phyloP scores from a whole-genome alignment of 2,797 vertebrate genomes.

The Sebastes melanostomus region DNA sequence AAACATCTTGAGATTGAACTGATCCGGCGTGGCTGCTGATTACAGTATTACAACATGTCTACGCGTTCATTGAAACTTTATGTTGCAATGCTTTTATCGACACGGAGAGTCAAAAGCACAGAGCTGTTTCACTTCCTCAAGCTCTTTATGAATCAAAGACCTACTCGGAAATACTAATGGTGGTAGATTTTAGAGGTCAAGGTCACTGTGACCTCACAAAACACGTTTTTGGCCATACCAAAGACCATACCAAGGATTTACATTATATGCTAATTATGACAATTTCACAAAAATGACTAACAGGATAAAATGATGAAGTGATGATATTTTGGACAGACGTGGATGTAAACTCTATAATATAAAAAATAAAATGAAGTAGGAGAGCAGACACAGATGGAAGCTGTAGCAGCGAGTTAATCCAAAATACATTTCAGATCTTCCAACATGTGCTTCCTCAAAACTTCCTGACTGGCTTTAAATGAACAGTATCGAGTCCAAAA shows the following conservation, averaged over 20 bases:
- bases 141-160: not conserved
- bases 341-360: too few relatives aligned
- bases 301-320: too few relatives aligned
- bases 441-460: constrained; percentile 10
- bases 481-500: constrained; percentile 53
- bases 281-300: too few relatives aligned
- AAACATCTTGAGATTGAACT: constrained; percentile 20
- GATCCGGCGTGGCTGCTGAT: not conserved
- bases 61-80: not conserved
- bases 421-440: constrained; percentile 13
- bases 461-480: constrained; percentile 44
- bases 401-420: not conserved
- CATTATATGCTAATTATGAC: too few relatives aligned
- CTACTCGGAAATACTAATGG: not conserved
- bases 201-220: too few relatives aligned
- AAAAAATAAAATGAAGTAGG: not conserved
- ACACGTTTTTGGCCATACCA: too few relatives aligned
- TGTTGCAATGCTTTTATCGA: not conserved
- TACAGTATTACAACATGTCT: not conserved
- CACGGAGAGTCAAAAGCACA: not conserved
- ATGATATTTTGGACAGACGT: too few relatives aligned
- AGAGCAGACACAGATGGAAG: constrained; percentile 24
- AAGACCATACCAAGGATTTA: too few relatives aligned
- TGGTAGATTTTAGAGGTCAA: too few relatives aligned
- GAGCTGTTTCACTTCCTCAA: not conserved